phyloP scores from a whole-genome alignment of 2,888 invertebrate species.

The Ceramica pisi region DNA sequence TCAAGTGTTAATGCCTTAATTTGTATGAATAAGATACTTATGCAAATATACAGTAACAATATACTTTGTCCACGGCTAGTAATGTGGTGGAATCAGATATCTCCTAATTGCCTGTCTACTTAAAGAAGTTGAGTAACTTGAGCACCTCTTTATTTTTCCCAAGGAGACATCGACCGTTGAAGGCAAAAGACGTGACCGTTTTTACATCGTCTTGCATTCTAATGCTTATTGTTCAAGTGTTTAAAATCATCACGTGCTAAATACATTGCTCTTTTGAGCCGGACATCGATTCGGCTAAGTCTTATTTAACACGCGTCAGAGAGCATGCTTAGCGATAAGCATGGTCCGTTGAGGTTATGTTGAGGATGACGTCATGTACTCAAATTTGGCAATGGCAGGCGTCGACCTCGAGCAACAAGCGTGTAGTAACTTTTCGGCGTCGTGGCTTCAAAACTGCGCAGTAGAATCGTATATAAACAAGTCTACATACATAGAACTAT shows the following conservation, averaged over 20 bases:
- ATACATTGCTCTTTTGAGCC: constrained; percentile 51
- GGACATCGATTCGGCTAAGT: background rate
- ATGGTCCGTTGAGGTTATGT: constrained; percentile 42
- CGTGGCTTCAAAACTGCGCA: constrained; percentile 65
- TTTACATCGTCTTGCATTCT: constrained; percentile 71
- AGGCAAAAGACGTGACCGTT: constrained; percentile 76
- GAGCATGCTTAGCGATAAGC: constrained; percentile 27
- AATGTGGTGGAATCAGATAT: constrained; percentile 59
- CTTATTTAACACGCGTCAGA: constrained; percentile 33
- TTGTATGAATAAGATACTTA: constrained; percentile 47
- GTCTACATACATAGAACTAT: background rate
- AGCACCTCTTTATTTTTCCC: constrained; percentile 76
- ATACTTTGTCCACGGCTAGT: constrained; percentile 56
- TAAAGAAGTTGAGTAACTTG: constrained; percentile 67
- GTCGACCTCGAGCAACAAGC: constrained; percentile 84
- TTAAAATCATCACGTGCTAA: constrained; percentile 16
- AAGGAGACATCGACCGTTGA: constrained; percentile 76
- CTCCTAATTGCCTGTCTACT: constrained; percentile 65
- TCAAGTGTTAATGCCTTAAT: constrained; percentile 47
- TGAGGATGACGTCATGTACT: constrained; percentile 77
- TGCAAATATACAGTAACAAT: constrained; percentile 57
- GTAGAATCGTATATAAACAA: constrained; percentile 42
- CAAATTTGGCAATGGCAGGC: constrained; percentile 87
- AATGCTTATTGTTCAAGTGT: constrained; percentile 62
- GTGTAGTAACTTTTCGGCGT: constrained; percentile 61